These are phyloP conservation scores for Epinephelus moara DNA, from an alignment of 2,113 vertebrate species.

Conservation along the genomic window DNA sequence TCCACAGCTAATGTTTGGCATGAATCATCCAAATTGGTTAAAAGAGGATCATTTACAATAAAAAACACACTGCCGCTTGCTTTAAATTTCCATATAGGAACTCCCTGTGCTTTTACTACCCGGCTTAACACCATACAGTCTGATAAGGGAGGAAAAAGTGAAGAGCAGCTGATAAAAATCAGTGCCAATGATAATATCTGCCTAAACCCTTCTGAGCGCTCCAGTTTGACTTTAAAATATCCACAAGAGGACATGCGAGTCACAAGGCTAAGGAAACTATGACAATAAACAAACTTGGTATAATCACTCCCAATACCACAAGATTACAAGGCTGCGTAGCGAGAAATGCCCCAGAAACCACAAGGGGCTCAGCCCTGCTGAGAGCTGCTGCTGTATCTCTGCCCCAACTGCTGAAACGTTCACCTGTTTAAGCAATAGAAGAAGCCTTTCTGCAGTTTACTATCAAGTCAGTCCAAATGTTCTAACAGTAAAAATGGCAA, in stretches of 20 bases:
- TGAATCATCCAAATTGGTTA: constrained; percentile 6
- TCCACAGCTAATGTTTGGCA: constrained; percentile 8
- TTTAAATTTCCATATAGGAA: constrained; percentile 26
- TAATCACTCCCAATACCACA: constrained; percentile 74
- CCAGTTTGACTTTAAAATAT: constrained; percentile 60
- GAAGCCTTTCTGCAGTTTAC: constrained; percentile 24
- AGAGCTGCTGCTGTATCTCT: constrained; percentile 52
- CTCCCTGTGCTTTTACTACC: neutral
- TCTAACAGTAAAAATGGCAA: neutral
- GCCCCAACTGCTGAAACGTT: constrained; percentile 34
- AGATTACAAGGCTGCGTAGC: constrained; percentile 70
- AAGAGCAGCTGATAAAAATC: constrained; percentile 58
- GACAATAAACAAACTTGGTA: constrained; percentile 77
- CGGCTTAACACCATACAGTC: neutral
- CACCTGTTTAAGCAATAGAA: constrained; percentile 44
- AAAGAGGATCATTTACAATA: neutral
- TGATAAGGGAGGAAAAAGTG: constrained; percentile 34
- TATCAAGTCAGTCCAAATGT: constrained; percentile 14
- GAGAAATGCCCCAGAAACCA: constrained; percentile 76
- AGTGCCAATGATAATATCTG: constrained; percentile 50
- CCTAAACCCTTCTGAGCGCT: constrained; percentile 50
- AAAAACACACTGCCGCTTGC: neutral
- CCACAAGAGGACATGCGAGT: constrained; percentile 57
- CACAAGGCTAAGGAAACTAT: constrained; percentile 61
- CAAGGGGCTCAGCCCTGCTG: constrained; percentile 59